A percentile compares a stretch with the other conserved stretches of the same genome.
Conservation (phyloP, 1,140 invertebrate species). For the Holotrichia oblita region DNA sequence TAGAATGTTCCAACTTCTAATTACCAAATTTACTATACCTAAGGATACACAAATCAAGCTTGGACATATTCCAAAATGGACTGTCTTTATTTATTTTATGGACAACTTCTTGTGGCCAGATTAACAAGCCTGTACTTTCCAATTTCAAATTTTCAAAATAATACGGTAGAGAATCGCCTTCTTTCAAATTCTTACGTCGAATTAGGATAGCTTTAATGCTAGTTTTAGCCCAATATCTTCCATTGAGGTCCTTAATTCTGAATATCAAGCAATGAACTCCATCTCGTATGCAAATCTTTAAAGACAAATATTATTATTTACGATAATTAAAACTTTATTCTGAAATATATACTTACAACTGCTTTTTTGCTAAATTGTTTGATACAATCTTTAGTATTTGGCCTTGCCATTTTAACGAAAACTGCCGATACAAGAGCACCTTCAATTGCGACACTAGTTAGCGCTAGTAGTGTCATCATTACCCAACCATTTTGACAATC, state of each 20-base stretch:
- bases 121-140: slow-evolving; percentile 62
- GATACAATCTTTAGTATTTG: slow-evolving; percentile 45
- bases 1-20: not conserved
- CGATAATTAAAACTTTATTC: not conserved
- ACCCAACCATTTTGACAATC: slow-evolving; percentile 54
- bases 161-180: slow-evolving; percentile 46
- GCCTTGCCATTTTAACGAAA: slow-evolving; percentile 55
- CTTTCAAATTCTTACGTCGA: slow-evolving; percentile 8
- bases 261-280: slow-evolving; percentile 54
- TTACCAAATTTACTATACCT: slow-evolving; percentile 58
- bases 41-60: slow-evolving; percentile 64
- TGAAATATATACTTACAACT: slow-evolving; percentile 49
- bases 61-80: slow-evolving; percentile 66
- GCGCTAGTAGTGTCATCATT: slow-evolving; percentile 49
- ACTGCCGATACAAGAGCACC: slow-evolving; percentile 54
- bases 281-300: slow-evolving; percentile 54
- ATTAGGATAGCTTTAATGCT: slow-evolving; percentile 47
- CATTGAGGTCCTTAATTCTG: slow-evolving; percentile 51
- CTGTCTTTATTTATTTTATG: slow-evolving; percentile 69
- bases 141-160: slow-evolving; percentile 52
- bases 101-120: slow-evolving; percentile 71
- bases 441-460: slow-evolving; percentile 53
- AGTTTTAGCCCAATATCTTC: slow-evolving; percentile 53
- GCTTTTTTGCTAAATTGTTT: slow-evolving; percentile 55
- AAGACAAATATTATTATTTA: slow-evolving; percentile 15